These are phyloP conservation scores for Rhingia campestris DNA, from an alignment of 2,888 invertebrate genomes.

Conservation along the genomic window DNA sequence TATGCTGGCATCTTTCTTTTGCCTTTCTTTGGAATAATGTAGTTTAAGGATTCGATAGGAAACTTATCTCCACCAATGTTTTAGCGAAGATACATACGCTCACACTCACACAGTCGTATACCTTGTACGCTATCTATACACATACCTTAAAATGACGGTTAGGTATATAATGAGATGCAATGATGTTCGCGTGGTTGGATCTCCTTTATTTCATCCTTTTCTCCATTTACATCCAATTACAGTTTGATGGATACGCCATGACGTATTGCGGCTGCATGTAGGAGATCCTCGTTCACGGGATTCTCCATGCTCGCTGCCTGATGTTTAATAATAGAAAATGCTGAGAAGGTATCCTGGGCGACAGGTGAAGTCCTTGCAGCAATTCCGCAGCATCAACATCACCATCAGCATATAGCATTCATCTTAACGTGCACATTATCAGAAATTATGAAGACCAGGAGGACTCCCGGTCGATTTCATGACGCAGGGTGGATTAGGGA, in stretches of 20 bases:
- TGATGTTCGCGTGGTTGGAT: constrained; percentile 53
- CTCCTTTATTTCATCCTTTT: constrained; percentile 48
- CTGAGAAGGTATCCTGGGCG: constrained; percentile 54
- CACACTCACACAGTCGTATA: too few relatives aligned
- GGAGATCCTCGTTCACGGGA: background rate
- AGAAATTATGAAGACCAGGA: constrained; percentile 57
- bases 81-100: constrained; percentile 20
- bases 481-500: background rate
- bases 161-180: constrained; percentile 72
- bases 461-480: background rate
- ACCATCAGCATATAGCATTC: constrained; percentile 60
- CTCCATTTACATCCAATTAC: constrained; percentile 71
- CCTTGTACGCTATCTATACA: too few relatives aligned
- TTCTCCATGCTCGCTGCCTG: background rate
- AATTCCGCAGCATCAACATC: constrained; percentile 13
- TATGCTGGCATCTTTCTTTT: constrained; percentile 12
- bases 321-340: constrained; percentile 70
- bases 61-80: constrained; percentile 68
- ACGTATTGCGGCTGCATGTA: constrained; percentile 63
- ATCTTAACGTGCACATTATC: constrained; percentile 72
- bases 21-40: constrained; percentile 64
- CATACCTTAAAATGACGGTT: too few relatives aligned
- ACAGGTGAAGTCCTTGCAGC: constrained; percentile 64
- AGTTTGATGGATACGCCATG: constrained; percentile 70
- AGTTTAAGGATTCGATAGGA: constrained; percentile 69